Base-by-base conservation (phyloP, 2,888 invertebrate genomes). In the Erebia palarica region DNA sequence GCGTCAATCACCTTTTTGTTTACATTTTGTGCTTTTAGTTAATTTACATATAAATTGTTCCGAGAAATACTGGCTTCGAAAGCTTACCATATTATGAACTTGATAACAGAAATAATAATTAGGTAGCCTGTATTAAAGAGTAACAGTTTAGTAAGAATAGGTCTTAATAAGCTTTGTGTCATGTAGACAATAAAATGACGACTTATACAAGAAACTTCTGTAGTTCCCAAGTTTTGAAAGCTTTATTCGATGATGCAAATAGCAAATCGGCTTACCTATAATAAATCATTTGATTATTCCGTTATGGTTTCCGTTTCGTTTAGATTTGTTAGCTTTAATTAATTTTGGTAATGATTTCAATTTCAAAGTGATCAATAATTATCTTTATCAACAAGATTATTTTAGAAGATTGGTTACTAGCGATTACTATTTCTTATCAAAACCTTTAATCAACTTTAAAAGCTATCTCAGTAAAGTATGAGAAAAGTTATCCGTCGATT, bases 1-100 rank as follows among this genome's bases (percentile, higher is more conserved):
- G 79, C 81, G 81, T 82, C 80, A 79, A 79, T 82, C 81, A 79
- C 76, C 75, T 80, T 81, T 83, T 82, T 81, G 78, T 76, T 70
- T 74, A 72, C 75, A 77, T 80, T 82, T 80, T 81, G 76, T 79
- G 79, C 82, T 85, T 84, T 84, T 85, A 86, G 76, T 83, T 87
- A 76, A 90, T 90, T 89, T 86, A 81, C 88, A 90, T 90, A 90
- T 86, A 89, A 86, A 89, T 86, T 87, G 88, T 87, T 90, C 84
- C 82, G 82, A 84, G 85, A 88, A 84, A 81, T 78, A 79, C 80
- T 81, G 79, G 78, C 79, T 84, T 85, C 85, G 83, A 81, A 60
- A 57, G 7, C 53, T 61, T 49, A 18, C 44, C 18, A 53, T 65
- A 65, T 36, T 65, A 65, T 36, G 21, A 53, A 53, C 53, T 79